These are phyloP conservation scores for Endotricha flammealis DNA, from an alignment of 2,888 invertebrate species.

Conservation along the genomic window DNA sequence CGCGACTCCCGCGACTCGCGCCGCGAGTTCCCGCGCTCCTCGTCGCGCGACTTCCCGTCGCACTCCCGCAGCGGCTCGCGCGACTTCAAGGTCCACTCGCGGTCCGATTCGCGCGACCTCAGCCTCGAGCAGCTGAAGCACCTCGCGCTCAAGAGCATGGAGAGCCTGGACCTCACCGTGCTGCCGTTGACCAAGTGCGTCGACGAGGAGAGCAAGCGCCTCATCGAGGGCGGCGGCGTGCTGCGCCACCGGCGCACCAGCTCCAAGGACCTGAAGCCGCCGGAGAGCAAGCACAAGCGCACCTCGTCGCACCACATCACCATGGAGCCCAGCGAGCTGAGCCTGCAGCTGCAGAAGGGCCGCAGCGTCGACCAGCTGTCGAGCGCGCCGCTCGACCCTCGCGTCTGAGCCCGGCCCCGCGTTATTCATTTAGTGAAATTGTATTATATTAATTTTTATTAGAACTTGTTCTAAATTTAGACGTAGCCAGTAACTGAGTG, in stretches of 20 bases:
- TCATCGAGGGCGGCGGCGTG: slow-evolving; percentile 58
- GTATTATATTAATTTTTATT: slow-evolving; percentile 27
- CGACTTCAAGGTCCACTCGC: slow-evolving; percentile 65
- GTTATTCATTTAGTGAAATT: slow-evolving; percentile 34
- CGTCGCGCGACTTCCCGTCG: slow-evolving; percentile 28
- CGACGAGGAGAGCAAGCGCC: slow-evolving; percentile 69
- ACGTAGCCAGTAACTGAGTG: slow-evolving; percentile 50
- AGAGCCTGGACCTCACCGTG: slow-evolving; percentile 60
- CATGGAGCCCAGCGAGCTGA: slow-evolving; percentile 57
- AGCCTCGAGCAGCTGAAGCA: slow-evolving; percentile 67
- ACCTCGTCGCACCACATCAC: slow-evolving; percentile 71
- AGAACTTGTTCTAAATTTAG: slow-evolving; percentile 29
- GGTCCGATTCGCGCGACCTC: slow-evolving; percentile 71
- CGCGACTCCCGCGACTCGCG: slow-evolving; percentile 38
- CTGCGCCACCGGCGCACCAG: slow-evolving; percentile 80
- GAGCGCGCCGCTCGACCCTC: slow-evolving; percentile 42
- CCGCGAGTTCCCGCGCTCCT: slow-evolving; percentile 40
- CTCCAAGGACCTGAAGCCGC: slow-evolving; percentile 72
- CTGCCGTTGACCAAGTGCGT: slow-evolving; percentile 53
- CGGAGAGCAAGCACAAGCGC: slow-evolving; percentile 58
- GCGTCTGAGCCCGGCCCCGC: slow-evolving; percentile 30
- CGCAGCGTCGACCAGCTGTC: slow-evolving; percentile 65
- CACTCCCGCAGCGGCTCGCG: slow-evolving; percentile 45
- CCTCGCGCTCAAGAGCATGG: slow-evolving; percentile 67
- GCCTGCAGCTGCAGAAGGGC: slow-evolving; percentile 57